Percentiles rank a stretch among this genome's conserved stretches.
These are phyloP conservation scores for Phalera bucephala DNA, from an alignment of 2,888 invertebrate species.

Conservation along the genomic window DNA sequence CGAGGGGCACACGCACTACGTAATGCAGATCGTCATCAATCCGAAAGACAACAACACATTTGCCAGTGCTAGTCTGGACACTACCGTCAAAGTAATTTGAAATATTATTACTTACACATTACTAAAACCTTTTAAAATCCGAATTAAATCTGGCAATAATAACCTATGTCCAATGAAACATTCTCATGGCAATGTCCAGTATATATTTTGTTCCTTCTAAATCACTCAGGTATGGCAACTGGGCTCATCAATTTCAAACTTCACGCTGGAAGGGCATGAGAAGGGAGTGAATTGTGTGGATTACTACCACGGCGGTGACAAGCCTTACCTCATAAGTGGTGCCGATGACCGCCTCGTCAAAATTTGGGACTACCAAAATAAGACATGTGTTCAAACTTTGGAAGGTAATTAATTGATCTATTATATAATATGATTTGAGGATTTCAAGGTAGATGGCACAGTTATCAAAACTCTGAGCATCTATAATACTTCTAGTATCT, in stretches of 20 bases:
- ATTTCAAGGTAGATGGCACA: no score
- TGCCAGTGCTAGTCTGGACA: constrained; percentile 99
- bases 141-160: no score
- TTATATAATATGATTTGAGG: no score
- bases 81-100: constrained; percentile 94
- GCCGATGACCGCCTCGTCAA: constrained; percentile 99
- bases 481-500: no score
- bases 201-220: no score
- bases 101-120: no score
- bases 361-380: constrained; percentile 99
- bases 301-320: constrained; percentile 99
- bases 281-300: constrained; percentile 99
- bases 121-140: constrained; percentile 2
- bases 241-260: constrained; percentile 98
- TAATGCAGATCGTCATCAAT: constrained; percentile 99
- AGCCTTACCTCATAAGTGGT: constrained; percentile 99
- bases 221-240: constrained; percentile 99
- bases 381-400: constrained; percentile 98
- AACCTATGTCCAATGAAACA: no score
- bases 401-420: constrained; percentile 86
- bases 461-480: no score
- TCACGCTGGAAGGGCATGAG: constrained; percentile 98
- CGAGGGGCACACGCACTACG: constrained; percentile 99
- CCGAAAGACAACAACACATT: constrained; percentile 99
- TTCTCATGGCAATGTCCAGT: no score